These are phyloP conservation scores for Enteromius unitaeniatus DNA, from an alignment of 2,797 vertebrate species.

Conservation along the genomic window DNA sequence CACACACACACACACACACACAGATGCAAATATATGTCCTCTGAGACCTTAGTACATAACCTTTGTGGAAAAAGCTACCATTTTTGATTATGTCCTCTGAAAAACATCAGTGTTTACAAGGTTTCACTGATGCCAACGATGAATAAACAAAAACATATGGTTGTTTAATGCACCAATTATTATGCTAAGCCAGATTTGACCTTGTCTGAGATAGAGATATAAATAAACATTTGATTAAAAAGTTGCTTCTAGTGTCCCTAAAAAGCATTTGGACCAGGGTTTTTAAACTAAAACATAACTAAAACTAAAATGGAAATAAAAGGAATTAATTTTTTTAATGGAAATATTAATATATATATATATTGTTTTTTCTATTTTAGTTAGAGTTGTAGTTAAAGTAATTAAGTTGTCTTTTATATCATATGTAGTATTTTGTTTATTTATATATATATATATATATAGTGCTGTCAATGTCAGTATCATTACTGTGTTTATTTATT, in stretches of 20 bases:
- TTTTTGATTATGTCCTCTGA: conserved; percentile 15
- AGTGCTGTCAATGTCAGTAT: no score
- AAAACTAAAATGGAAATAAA: not conserved
- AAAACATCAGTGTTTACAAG: conserved; percentile 46
- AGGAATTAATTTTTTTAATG: no score
- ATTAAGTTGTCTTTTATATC: no score
- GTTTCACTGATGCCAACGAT: conserved; percentile 24
- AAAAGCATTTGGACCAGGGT: not conserved
- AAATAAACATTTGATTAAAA: not conserved
- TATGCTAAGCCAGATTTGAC: not conserved
- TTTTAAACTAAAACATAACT: not conserved
- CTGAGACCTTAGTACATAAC: conserved; percentile 27
- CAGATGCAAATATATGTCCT: conserved; percentile 13
- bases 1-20: not conserved
- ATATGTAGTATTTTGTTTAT: no score
- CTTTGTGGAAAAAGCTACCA: conserved; percentile 17
- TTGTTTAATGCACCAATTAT: not conserved
- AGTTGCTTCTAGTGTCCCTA: not conserved
- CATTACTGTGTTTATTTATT: no score
- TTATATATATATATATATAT: no score
- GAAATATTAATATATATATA: no score
- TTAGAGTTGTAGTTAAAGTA: no score
- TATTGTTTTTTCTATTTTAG: no score
- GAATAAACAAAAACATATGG: conserved; percentile 41
- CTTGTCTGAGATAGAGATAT: not conserved